A percentile compares a stretch with the other conserved stretches of the same genome.
These are phyloP conservation scores for Pipra filicauda DNA, from an alignment of 2,113 vertebrate species.

Conservation along the genomic window DNA sequence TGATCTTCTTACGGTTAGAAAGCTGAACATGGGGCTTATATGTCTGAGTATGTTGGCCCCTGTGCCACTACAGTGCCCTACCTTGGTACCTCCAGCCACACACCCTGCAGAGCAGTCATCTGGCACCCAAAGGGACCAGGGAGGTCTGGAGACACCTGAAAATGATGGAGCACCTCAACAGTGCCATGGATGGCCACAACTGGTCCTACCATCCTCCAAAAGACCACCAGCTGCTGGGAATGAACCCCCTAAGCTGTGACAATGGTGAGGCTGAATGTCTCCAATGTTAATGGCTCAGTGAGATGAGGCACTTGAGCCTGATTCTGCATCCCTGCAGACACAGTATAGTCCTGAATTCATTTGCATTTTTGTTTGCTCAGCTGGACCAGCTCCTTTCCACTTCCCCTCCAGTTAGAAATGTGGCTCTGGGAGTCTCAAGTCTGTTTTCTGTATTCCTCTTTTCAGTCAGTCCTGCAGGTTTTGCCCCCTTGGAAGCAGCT, in stretches of 20 bases:
- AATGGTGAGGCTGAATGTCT: not conserved
- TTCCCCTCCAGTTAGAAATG: not conserved
- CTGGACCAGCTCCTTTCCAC: not conserved
- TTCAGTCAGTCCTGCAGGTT: not conserved
- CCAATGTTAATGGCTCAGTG: not conserved
- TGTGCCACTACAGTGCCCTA: not conserved
- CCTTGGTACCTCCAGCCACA: rapidly evolving
- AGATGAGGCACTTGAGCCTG: not conserved
- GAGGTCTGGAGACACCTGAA: not conserved
- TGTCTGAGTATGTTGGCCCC: rapidly evolving
- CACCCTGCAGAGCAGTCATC: rapidly evolving
- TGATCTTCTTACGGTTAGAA: not conserved
- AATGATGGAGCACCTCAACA: not conserved
- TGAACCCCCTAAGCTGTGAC: not conserved
- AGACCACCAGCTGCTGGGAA: not conserved
- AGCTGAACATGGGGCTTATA: rapidly evolving
- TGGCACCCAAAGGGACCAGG: not conserved
- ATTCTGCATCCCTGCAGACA: not conserved
- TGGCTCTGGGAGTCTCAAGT: not conserved
- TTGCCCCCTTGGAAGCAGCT: not conserved
- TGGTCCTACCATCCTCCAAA: not conserved
- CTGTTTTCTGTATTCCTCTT: not conserved
- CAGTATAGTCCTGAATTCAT: not conserved
- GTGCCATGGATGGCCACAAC: rapidly evolving
- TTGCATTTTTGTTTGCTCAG: not conserved